Evolutionary conservation across 2,113 vertebrate genomes (phyloP), one percentile per base, ranked within the genome.

Genomic region (Python bivittatus): DNA sequence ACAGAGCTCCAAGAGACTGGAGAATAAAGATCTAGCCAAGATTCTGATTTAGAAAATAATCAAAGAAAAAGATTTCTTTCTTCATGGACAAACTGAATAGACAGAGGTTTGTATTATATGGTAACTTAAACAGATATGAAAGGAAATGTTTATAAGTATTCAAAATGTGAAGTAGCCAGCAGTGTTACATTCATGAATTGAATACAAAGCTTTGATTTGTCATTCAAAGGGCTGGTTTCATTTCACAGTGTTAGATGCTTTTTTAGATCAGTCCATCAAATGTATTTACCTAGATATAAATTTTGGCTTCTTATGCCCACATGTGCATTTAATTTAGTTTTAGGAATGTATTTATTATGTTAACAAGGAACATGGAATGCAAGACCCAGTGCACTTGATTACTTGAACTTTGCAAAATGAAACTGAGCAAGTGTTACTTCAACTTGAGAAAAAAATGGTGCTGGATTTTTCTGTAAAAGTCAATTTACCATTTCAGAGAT

Each of bases 261-360:
- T 84, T 89, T 95, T 94, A 96, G 96, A 93, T 97, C 96, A 94
- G 94, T 95, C 88, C 90, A 92, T 96, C 93, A 87, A 96, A 97
- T 93, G 95, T 95, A 13, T 94, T 93, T 92, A 94, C 93, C 92
- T 95, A 96, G 94, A 95, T 33, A 86, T 94, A 95, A 86, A 95
- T 95, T 94, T 87, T 96, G 94, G 96, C 89, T 95, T 94, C 92
- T 89, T 84, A 61, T 4, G 10, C 91, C 72, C 92, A 64, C 89
- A 91, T 90, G 93, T 94, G 96, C 95, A 93, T 96, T 95, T 97
- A 95, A 94, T 94, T 96, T 88, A 95, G 93, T 96, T 95, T 44
- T 94, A 94, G 58, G 87, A 95, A 94, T 94, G 96, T 97, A 57
- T 96, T 97, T 97, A 97, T 96, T 97, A 93, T 96, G 94, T 93